Evolutionary conservation across 1,140 invertebrate genomes (phyloP).

Genomic region (Drosophila bocki): DNA sequence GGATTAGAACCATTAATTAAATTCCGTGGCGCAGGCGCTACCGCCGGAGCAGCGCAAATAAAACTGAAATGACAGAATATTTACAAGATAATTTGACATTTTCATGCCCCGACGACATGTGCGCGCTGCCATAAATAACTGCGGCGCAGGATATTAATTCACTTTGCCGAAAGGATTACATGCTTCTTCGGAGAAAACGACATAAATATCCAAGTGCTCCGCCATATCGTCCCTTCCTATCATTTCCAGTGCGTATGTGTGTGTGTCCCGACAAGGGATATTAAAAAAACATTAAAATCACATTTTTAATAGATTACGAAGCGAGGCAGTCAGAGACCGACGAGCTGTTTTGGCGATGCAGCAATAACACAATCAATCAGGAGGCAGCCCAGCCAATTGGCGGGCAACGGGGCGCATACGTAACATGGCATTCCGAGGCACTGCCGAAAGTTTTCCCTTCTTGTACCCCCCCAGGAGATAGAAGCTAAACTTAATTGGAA

Average conservation of each 20-base stretch:
- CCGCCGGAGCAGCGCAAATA: conserved; percentile 4
- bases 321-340: background rate
- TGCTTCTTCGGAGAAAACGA: conserved; percentile 10
- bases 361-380: conserved; percentile 65
- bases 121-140: conserved; percentile 36
- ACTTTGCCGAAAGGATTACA: conserved; percentile 48
- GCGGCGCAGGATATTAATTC: conserved; percentile 23
- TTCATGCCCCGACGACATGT: conserved; percentile 41
- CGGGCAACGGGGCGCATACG: conserved; percentile 52
- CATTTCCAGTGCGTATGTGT: background rate
- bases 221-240: conserved; percentile 25
- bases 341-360: background rate
- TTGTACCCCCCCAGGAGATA: background rate
- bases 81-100: conserved; percentile 51
- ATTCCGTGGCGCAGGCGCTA: background rate
- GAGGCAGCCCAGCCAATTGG: conserved; percentile 22
- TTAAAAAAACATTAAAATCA: conserved; percentile 72
- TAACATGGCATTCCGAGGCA: conserved; percentile 15
- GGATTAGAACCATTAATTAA: conserved; percentile 60
- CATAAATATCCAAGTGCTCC: conserved; percentile 56
- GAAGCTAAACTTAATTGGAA: conserved; percentile 56
- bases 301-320: conserved; percentile 70
- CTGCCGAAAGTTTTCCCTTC: conserved; percentile 16
- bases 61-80: conserved; percentile 51
- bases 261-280: conserved; percentile 30